Evolutionary conservation across 2,888 invertebrate species (phyloP).

Genomic region (Clanis bilineata): DNA sequence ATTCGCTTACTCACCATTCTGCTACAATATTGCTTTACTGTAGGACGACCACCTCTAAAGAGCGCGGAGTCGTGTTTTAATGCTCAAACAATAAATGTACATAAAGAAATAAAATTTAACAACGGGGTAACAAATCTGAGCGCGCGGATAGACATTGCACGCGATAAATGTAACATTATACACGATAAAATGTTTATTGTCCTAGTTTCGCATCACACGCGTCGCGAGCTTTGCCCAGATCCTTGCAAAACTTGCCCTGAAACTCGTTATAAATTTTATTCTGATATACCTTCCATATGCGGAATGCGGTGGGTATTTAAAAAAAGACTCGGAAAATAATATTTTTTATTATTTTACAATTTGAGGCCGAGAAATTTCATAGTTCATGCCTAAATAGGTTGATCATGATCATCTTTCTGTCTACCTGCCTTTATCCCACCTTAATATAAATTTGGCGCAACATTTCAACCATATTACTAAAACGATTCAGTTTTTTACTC

Average conservation of each 20-base stretch:
- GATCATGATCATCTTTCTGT: too few species aligned
- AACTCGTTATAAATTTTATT: too few species aligned
- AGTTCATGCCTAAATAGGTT: too few species aligned
- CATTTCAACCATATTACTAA: too few species aligned
- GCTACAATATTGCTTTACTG: constrained; percentile 62
- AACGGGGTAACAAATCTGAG: constrained; percentile 56
- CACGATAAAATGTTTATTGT: constrained; percentile 26
- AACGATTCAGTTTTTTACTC: too few species aligned
- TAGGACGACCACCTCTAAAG: constrained; percentile 43
- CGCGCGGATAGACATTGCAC: constrained; percentile 27
- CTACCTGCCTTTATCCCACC: too few species aligned
- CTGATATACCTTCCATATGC: too few species aligned
- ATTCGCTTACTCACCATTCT: constrained; percentile 67
- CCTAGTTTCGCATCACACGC: constrained; percentile 19
- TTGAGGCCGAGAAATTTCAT: too few species aligned
- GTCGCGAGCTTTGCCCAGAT: not conserved
- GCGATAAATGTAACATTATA: constrained; percentile 30
- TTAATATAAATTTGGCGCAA: too few species aligned
- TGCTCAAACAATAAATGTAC: constrained; percentile 59
- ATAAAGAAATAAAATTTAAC: constrained; percentile 70
- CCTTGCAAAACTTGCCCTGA: constrained; percentile 3
- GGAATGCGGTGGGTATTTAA: too few species aligned
- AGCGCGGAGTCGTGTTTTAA: constrained; percentile 50
- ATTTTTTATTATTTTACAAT: too few species aligned
- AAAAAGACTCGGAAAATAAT: too few species aligned